These are phyloP conservation scores for Sorex maritimensis DNA, from an alignment of 2,797 vertebrate species.

Conservation along the genomic window DNA sequence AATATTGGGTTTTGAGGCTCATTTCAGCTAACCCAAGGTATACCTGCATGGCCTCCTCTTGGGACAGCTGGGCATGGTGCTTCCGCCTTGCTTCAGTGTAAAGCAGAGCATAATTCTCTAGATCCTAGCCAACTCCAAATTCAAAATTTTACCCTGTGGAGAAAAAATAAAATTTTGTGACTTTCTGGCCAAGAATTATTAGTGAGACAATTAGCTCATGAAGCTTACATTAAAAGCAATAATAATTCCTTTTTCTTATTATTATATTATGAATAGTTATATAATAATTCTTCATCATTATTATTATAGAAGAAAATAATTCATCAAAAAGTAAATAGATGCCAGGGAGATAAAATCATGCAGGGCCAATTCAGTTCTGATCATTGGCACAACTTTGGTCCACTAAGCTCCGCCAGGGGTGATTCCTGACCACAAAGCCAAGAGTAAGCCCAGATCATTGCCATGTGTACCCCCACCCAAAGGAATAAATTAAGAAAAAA, in stretches of 20 bases:
- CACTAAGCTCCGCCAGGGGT: no score
- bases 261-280: no score
- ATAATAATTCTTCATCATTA: no score
- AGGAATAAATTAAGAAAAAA: background rate
- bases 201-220: background rate
- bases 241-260: no score
- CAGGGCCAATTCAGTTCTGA: no score
- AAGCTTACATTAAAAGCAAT: background rate
- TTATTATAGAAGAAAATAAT: background rate
- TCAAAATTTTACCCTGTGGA: background rate
- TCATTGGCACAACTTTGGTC: no score
- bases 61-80: background rate
- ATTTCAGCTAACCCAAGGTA: background rate
- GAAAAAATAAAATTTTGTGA: slow-evolving; percentile 31
- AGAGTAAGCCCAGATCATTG: no score
- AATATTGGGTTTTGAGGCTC: background rate
- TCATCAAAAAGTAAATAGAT: background rate
- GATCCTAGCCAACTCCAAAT: background rate
- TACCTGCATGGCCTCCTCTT: background rate
- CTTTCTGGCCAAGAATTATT: slow-evolving; percentile 12
- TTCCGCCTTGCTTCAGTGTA: background rate
- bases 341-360: no score
- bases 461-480: no score
- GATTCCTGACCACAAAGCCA: no score
- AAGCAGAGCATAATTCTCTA: background rate